A percentile compares a stretch with the other conserved stretches of the same genome.
Conservation (phyloP, 1,140 invertebrate species). For the Odontomachus brunneus region DNA sequence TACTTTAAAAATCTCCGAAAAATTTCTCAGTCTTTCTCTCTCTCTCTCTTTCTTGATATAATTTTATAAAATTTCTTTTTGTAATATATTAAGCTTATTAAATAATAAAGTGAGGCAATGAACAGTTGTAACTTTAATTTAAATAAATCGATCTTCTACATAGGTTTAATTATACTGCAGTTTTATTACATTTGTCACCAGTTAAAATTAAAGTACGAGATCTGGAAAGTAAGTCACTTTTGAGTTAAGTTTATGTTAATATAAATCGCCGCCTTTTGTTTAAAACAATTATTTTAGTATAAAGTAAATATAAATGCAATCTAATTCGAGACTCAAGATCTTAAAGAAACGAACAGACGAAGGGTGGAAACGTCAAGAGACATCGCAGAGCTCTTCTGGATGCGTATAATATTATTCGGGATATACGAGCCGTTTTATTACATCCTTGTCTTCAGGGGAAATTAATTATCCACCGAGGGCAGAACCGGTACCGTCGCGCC, state of each 20-base stretch:
- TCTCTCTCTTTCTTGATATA: neutral
- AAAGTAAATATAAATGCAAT: neutral
- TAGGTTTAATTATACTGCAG: too few species aligned
- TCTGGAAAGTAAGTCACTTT: neutral
- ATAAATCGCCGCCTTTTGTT: neutral
- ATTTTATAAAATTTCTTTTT: too few species aligned
- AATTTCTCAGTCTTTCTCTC: neutral
- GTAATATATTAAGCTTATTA: too few species aligned
- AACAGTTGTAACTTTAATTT: neutral
- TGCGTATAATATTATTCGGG: neutral
- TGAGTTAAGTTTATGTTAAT: neutral
- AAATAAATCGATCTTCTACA: neutral
- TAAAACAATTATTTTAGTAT: neutral
- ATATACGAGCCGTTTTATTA: conserved; percentile 29
- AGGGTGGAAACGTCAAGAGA: neutral
- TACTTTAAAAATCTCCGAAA: neutral
- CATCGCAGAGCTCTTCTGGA: neutral
- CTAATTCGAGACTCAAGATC: neutral
- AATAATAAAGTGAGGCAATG: neutral
- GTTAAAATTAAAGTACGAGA: neutral
- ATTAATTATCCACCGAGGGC: conserved; percentile 33
- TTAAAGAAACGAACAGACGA: neutral
- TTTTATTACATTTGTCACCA: neutral
- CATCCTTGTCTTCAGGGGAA: conserved; percentile 20
- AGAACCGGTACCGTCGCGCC: conserved; percentile 32